Evolutionary conservation across 2,797 vertebrate species (phyloP).

Genomic region (Melanogrammus aeglefinus): DNA sequence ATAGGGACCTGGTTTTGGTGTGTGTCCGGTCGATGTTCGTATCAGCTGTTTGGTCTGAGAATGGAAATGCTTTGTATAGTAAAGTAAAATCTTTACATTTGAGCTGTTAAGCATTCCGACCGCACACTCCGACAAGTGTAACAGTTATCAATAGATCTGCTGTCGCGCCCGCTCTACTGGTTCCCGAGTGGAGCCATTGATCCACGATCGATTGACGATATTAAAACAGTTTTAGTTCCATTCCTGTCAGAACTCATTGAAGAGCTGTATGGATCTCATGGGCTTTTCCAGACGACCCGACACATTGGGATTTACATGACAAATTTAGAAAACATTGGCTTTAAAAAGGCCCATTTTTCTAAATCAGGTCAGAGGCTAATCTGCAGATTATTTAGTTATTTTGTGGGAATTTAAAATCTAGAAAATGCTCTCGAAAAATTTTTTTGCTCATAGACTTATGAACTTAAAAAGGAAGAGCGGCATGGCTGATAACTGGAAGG

Average conservation of each 20-base stretch:
- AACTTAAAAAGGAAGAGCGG: too few species aligned
- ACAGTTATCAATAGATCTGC: constrained; percentile 40
- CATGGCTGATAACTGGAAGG: too few species aligned
- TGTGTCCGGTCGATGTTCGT: not conserved
- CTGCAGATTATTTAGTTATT: too few species aligned
- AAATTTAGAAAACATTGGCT: not conserved
- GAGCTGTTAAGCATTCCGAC: constrained; percentile 12
- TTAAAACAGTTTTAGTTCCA: constrained; percentile 39
- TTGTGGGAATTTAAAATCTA: too few species aligned
- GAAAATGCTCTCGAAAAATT: too few species aligned
- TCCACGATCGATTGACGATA: constrained; percentile 37
- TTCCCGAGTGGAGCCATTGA: constrained; percentile 33
- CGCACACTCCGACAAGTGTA: constrained; percentile 15
- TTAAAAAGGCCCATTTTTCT: not conserved
- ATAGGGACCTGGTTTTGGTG: not conserved
- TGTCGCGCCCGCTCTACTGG: constrained; percentile 21
- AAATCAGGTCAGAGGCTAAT: too few species aligned
- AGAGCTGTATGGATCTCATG: not conserved
- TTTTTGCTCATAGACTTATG: too few species aligned
- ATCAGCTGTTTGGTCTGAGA: not conserved
- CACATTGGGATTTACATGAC: not conserved
- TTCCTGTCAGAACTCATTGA: constrained; percentile 8
- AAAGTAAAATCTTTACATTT: not conserved
- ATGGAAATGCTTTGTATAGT: not conserved
- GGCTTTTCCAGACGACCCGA: not conserved